Base-by-base conservation (phyloP, 30 jellyfish, hydroid and myxozoan genomes). In the Sanderia malayensis region DNA sequence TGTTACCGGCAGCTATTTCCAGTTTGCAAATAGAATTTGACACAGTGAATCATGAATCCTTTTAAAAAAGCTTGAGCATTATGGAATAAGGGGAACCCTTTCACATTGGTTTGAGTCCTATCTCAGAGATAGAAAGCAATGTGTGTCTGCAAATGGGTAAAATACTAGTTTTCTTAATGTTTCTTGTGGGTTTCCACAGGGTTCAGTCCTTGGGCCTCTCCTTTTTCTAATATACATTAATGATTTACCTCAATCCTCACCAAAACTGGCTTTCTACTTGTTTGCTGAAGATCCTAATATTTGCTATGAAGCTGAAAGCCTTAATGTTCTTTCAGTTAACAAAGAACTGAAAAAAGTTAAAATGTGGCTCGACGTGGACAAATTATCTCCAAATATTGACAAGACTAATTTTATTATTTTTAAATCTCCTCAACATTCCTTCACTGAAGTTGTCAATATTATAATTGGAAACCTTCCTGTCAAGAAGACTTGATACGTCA, bases 191-290 rank as follows among this genome's bases (percentile, higher is more conserved):
- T 81, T 46, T 55, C 89, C 76, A 22, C 84, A 46, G 74, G 78
- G 86, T 19, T 80, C 86, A n/a, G 92, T 44, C 44, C 84, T 72
- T 52, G 90, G 89, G 19, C 89, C 89, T 49, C 89, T 82, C 69
- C 67, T 82, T 44, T 76, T 71, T 44, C 68, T 82, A 20, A 71
- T 82, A 34, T 82, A 59, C 44, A 72, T 82, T 17, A 82, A 82
- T 82, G 94, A 83, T 58, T 66, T 83, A 76, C 75, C 78, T 4
- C 26, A 72, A 6, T 67, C 84, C 11, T 60, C 84, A 27, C 26
- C 72, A 2, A 58, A 63, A 44, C 45, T 64, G 20, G 22, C 73
- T 20, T 33, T 65, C 62, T 65, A 70, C 73, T 74, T 70, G 15
- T 82, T 83, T 83, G 89, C 89, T 25, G 89, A 81, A 58, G 94